Conservation (phyloP, 1,140 invertebrate species). For the Plodia interpunctella region DNA sequence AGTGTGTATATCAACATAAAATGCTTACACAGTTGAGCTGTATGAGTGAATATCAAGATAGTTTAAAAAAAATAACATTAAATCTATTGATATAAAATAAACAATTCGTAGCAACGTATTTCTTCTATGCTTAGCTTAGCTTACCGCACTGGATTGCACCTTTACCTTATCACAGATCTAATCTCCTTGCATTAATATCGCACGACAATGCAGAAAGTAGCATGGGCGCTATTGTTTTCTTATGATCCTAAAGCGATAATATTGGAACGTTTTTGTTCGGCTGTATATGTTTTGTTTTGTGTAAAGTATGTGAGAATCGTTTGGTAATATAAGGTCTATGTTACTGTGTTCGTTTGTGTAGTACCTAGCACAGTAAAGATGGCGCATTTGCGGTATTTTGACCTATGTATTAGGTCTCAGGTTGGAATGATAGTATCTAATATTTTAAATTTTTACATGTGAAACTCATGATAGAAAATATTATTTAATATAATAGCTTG, state of each 20-base stretch:
- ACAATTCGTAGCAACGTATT: background rate
- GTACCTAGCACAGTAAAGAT: background rate
- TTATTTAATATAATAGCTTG: too few relatives aligned
- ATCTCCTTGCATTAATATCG: slow-evolving; percentile 4
- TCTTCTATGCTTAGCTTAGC: too few relatives aligned
- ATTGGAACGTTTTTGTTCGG: slow-evolving; percentile 6
- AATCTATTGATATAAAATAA: background rate
- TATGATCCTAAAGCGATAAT: slow-evolving; percentile 5
- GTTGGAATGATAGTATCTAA: too few relatives aligned
- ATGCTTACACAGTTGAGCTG: too few relatives aligned
- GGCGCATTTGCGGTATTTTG: background rate
- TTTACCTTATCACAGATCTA: background rate
- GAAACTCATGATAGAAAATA: too few relatives aligned
- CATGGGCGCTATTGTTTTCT: slow-evolving; percentile 3
- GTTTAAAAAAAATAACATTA: too few relatives aligned
- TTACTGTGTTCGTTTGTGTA: background rate
- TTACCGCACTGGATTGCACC: background rate
- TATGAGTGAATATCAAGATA: too few relatives aligned
- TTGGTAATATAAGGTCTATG: background rate
- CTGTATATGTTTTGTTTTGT: background rate
- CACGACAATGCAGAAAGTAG: slow-evolving; percentile 6
- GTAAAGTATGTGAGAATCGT: slow-evolving; percentile 2
- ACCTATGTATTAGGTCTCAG: background rate
- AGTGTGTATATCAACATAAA: too few relatives aligned
- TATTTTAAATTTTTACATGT: too few relatives aligned